phyloP scores from a whole-genome alignment of 2,797 vertebrate genomes.

The Glyptemys insculpta region DNA sequence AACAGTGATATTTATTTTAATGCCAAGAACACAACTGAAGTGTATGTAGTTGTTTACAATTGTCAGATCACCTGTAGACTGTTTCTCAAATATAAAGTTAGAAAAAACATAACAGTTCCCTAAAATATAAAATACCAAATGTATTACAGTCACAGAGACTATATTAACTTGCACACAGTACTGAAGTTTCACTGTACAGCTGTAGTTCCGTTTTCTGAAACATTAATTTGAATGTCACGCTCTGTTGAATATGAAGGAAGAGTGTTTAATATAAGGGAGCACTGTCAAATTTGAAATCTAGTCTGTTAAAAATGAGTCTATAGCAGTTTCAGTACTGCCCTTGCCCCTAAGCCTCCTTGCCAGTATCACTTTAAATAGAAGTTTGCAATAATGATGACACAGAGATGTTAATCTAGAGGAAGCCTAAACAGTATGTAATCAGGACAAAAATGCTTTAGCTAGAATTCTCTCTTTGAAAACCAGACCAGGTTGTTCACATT shows the following conservation, averaged over 20 bases:
- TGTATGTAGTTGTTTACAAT: not conserved
- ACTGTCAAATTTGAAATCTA: not conserved
- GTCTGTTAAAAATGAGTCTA: not conserved
- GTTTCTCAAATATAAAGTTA: not conserved
- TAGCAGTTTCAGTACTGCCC: fast-evolving
- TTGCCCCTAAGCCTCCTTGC: not conserved
- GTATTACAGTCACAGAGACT: not conserved
- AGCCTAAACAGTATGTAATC: not conserved
- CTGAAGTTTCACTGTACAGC: not conserved
- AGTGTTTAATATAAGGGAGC: not conserved
- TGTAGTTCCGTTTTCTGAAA: not conserved
- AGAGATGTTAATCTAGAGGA: not conserved
- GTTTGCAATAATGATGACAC: not conserved
- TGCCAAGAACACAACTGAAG: not conserved
- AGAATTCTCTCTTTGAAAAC: not conserved
- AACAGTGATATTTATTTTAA: not conserved
- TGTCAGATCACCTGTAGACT: fast-evolving
- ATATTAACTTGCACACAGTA: not conserved
- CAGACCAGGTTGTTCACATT: not conserved
- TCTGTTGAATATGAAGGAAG: not conserved
- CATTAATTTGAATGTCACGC: not conserved
- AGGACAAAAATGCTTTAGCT: not conserved
- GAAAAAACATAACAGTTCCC: not conserved
- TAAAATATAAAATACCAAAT: not conserved
- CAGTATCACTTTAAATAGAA: not conserved